Conservation (phyloP, 2,113 vertebrate genomes). For the Progne subis region DNA sequence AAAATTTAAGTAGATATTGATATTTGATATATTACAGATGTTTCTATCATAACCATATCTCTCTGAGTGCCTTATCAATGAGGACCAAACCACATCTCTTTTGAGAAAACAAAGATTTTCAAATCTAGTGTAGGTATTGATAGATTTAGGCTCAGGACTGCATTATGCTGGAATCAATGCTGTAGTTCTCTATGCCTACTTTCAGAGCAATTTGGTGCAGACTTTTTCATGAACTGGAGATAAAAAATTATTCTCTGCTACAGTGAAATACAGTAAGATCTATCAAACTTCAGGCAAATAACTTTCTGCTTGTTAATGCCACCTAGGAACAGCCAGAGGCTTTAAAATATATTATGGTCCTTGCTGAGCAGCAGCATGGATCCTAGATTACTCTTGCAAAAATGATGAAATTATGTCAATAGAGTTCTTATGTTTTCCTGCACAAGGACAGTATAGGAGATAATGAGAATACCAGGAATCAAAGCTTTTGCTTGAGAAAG, state of each 20-base stretch:
- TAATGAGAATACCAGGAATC: neutral
- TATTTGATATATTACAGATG: neutral
- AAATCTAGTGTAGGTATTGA: neutral
- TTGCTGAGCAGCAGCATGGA: neutral
- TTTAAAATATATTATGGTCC: conserved; percentile 37
- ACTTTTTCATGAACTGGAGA: neutral
- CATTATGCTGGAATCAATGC: neutral
- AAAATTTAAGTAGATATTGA: neutral
- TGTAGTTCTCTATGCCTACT: neutral
- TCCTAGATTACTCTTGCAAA: conserved; percentile 31
- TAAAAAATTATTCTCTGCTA: conserved; percentile 1
- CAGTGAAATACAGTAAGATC: conserved; percentile 12
- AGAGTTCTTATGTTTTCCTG: conserved; percentile 19
- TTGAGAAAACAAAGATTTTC: neutral
- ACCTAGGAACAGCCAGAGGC: conserved; percentile 3
- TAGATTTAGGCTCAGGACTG: neutral
- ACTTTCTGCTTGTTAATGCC: neutral
- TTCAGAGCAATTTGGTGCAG: neutral
- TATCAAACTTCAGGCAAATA: conserved; percentile 39
- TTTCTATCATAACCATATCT: neutral
- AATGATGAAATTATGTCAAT: conserved; percentile 30
- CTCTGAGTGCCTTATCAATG: neutral
- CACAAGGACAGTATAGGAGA: neutral
- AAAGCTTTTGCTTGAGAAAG: conserved; percentile 26
- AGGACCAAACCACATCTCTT: neutral